phyloP scores from a whole-genome alignment of 2,888 invertebrate species.

The Coleophora flavipennella region DNA sequence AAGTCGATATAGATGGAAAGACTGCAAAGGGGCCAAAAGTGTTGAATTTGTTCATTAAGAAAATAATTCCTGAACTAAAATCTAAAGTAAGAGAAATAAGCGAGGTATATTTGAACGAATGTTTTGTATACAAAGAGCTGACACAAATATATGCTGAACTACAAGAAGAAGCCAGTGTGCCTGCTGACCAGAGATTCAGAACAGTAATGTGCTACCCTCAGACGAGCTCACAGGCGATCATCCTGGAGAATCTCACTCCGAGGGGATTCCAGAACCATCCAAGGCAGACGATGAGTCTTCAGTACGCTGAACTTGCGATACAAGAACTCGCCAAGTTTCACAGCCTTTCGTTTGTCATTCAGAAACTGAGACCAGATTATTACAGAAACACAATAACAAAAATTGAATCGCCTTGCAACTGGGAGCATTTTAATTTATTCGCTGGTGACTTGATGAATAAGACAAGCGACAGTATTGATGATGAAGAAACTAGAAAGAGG shows the following conservation, averaged over 20 bases:
- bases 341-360: slow-evolving; percentile 31
- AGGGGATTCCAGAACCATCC: slow-evolving; percentile 29
- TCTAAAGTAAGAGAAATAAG: slow-evolving; percentile 16
- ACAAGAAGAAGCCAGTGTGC: slow-evolving; percentile 31
- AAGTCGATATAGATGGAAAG: slow-evolving; percentile 35
- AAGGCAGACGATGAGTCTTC: slow-evolving; percentile 28
- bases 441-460: slow-evolving; percentile 23
- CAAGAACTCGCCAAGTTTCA: slow-evolving; percentile 44
- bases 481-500: slow-evolving; percentile 24
- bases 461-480: slow-evolving; percentile 15
- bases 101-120: slow-evolving; percentile 25
- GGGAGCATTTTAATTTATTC: no score
- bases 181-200: slow-evolving; percentile 27
- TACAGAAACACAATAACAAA: no score
- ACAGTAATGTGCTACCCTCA: slow-evolving; percentile 30
- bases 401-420: no score
- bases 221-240: slow-evolving; percentile 29
- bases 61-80: slow-evolving; percentile 18
- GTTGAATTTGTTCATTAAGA: slow-evolving; percentile 37
- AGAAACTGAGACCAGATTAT: slow-evolving; percentile 26
- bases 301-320: slow-evolving; percentile 33
- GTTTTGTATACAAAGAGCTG: slow-evolving; percentile 34
- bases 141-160: slow-evolving; percentile 26
- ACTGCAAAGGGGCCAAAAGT: slow-evolving; percentile 28
- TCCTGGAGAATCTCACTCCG: slow-evolving; percentile 37